Percentiles rank a stretch among this genome's conserved stretches.
Evolutionary conservation across 1,140 invertebrate species (phyloP).

Genomic region (Anadara kagoshimensis): DNA sequence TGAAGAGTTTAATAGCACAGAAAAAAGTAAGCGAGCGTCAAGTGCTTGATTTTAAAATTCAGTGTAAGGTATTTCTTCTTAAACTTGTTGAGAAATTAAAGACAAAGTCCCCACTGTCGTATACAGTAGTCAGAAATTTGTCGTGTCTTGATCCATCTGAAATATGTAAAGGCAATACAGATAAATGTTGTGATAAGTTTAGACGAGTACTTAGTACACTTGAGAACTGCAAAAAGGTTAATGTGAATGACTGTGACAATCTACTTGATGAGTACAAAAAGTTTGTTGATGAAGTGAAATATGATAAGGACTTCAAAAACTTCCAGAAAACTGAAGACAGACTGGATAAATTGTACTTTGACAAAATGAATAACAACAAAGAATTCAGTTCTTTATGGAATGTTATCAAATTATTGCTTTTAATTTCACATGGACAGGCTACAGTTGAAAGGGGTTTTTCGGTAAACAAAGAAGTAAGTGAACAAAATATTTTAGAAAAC

Average conservation of each 20-base stretch:
- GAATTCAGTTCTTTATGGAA: background rate
- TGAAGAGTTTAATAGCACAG: constrained; percentile 12
- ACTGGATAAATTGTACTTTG: background rate
- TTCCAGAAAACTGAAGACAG: background rate
- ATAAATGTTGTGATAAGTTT: constrained; percentile 20
- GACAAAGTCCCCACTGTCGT: constrained; percentile 17
- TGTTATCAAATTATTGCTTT: background rate
- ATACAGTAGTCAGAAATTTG: constrained; percentile 26
- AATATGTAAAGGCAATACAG: constrained; percentile 18
- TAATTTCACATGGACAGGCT: constrained; percentile 1
- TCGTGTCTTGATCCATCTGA: constrained; percentile 15
- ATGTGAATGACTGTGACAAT: constrained; percentile 28
- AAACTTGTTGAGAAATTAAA: constrained; percentile 13
- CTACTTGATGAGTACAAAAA: constrained; percentile 15
- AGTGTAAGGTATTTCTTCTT: constrained; percentile 19
- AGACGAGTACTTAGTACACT: constrained; percentile 19
- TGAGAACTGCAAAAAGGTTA: background rate
- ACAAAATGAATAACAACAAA: background rate
- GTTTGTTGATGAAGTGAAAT: background rate
- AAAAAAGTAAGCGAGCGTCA: constrained; percentile 27
- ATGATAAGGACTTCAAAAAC: background rate
- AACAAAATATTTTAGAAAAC: constrained; percentile 49
- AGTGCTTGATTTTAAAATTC: constrained; percentile 22
- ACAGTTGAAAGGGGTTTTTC: constrained; percentile 46
- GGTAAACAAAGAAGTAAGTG: constrained; percentile 49